These are phyloP conservation scores for Paraescarpia echinospica DNA, from an alignment of 1,140 invertebrate genomes.

Conservation along the genomic window DNA sequence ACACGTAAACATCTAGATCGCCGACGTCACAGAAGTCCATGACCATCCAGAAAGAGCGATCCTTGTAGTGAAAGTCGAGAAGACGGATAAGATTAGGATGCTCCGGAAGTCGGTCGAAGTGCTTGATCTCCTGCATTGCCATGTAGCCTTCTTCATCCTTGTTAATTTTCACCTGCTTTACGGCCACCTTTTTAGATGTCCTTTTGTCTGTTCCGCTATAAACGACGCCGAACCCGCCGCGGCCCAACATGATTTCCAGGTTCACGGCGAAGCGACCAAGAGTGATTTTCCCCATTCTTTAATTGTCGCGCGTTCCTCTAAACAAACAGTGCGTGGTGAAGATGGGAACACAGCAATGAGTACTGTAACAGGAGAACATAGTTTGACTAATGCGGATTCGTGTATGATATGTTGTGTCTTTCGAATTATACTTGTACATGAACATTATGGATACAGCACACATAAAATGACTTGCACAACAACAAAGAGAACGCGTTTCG, in stretches of 20 bases:
- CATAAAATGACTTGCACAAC: no score
- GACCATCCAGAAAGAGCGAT: neutral
- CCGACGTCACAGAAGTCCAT: slow-evolving; percentile 19
- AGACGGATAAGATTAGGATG: neutral
- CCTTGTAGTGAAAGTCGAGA: neutral
- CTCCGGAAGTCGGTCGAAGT: neutral
- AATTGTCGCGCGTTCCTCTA: no score
- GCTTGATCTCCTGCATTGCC: slow-evolving; percentile 12
- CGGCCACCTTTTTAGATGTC: neutral
- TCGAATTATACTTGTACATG: no score
- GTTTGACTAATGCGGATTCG: no score
- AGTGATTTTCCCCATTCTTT: no score
- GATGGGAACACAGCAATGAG: no score
- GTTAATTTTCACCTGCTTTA: neutral
- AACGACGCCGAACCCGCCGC: neutral
- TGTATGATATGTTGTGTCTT: no score
- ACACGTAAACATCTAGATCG: slow-evolving; percentile 11
- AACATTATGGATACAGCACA: no score
- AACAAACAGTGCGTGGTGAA: no score
- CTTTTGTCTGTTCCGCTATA: neutral
- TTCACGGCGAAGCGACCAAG: neutral
- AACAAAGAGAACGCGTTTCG: no score
- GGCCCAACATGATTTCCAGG: neutral
- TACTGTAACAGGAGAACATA: no score
- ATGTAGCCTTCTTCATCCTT: neutral